Conservation (phyloP, 2,113 vertebrate species). For the Brachyistius frenatus region DNA sequence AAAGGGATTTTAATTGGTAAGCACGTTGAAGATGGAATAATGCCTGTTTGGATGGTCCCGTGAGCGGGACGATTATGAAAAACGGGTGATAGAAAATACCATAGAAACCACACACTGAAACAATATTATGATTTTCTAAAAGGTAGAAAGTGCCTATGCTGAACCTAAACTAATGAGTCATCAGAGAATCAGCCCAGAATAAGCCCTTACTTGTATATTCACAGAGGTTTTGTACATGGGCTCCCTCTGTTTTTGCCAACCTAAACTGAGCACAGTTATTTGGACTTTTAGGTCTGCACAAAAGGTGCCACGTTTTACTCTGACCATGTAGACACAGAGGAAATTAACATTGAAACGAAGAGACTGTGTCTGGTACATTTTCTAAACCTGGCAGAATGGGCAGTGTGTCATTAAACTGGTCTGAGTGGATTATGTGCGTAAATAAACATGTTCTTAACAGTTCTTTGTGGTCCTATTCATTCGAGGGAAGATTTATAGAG, state of each 20-base stretch:
- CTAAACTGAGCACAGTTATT: conserved; percentile 48
- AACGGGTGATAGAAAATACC: conserved; percentile 28
- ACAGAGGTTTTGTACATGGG: conserved; percentile 23
- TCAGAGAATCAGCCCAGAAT: conserved; percentile 24
- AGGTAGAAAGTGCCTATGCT: conserved; percentile 25
- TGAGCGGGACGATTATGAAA: conserved; percentile 18
- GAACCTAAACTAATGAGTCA: conserved; percentile 42
- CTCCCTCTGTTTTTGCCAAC: conserved; percentile 39
- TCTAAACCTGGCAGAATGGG: conserved; percentile 37
- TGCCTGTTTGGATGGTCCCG: conserved; percentile 19
- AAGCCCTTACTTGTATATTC: conserved; percentile 44
- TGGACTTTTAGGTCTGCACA: conserved; percentile 31
- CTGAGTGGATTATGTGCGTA: conserved; percentile 19
- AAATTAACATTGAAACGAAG: conserved; percentile 59
- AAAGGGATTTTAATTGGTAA: conserved; percentile 39
- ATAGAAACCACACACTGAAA: conserved; percentile 40
- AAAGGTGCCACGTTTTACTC: conserved; percentile 40
- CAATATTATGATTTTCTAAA: conserved; percentile 30
- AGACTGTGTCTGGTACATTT: conserved; percentile 46
- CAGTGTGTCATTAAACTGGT: conserved; percentile 37
- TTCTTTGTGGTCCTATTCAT: conserved; percentile 29
- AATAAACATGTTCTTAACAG: conserved; percentile 38
- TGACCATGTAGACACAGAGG: conserved; percentile 25
- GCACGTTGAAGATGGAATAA: conserved; percentile 31
- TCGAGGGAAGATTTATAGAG: not conserved